Evolutionary conservation across 1,140 invertebrate genomes (phyloP).

Genomic region (Drosophila saltans): DNA sequence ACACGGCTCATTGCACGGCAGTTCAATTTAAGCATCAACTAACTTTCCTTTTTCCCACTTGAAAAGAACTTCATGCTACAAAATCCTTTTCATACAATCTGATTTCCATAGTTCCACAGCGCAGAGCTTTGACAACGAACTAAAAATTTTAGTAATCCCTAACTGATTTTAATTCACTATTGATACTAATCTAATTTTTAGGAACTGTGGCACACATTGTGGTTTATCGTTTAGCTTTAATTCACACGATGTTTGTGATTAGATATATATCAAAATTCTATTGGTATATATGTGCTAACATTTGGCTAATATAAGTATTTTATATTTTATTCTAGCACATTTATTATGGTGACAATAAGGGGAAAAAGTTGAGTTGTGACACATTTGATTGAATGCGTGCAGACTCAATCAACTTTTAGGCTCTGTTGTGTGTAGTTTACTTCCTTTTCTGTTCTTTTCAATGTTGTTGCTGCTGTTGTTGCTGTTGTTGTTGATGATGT

Average conservation of each 20-base stretch:
- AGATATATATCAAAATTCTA: not conserved
- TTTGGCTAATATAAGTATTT: constrained; percentile 11
- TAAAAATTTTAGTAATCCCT: not conserved
- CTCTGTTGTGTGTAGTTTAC: not conserved
- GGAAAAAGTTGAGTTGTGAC: constrained; percentile 56
- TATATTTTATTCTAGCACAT: constrained; percentile 30
- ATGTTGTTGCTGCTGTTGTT: too few species aligned
- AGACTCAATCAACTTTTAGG: constrained; percentile 59
- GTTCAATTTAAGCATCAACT: constrained; percentile 39
- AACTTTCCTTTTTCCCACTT: not conserved
- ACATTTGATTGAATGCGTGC: constrained; percentile 71
- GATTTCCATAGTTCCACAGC: constrained; percentile 26
- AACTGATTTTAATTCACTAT: not conserved
- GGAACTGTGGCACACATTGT: not conserved
- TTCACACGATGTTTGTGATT: not conserved
- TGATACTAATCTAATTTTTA: too few species aligned
- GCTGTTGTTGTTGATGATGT: not conserved
- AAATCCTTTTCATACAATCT: constrained; percentile 51
- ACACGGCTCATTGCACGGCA: constrained; percentile 67
- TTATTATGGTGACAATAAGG: constrained; percentile 50
- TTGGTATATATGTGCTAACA: constrained; percentile 12
- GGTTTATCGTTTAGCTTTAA: not conserved
- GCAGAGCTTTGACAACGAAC: not conserved
- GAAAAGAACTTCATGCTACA: not conserved
- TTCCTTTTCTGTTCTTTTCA: not conserved